Evolutionary conservation across 2,113 vertebrate genomes (phyloP).

Genomic region (Chaenocephalus aceratus): DNA sequence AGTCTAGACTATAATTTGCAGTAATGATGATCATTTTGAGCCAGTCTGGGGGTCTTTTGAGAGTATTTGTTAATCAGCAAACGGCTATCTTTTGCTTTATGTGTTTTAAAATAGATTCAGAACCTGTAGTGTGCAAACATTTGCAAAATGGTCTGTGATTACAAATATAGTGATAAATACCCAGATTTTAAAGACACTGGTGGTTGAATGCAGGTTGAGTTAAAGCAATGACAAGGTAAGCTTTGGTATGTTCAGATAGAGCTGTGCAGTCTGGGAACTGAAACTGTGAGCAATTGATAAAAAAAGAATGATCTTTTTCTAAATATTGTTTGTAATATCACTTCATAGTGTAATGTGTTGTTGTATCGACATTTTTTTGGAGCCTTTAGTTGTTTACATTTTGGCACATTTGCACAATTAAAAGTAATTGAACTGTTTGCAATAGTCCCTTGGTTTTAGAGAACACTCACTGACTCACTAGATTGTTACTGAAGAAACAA

Average conservation of each 20-base stretch:
- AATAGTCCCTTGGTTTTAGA: background rate
- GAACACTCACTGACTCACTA: background rate
- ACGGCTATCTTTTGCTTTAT: background rate
- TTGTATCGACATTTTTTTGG: background rate
- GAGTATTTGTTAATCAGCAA: conserved; percentile 7
- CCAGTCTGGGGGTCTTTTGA: background rate
- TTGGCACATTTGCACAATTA: background rate
- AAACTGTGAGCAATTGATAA: background rate
- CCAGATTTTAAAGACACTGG: background rate
- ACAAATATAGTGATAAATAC: background rate
- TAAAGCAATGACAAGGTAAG: background rate
- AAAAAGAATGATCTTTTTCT: background rate
- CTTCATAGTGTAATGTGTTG: background rate
- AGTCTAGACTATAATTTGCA: background rate
- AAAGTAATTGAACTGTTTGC: background rate
- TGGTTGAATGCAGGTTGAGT: background rate
- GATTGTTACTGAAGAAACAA: background rate
- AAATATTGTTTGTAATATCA: background rate
- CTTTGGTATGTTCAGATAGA: background rate
- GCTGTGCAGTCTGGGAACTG: background rate
- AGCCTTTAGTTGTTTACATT: background rate
- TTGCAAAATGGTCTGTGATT: background rate
- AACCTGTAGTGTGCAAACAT: background rate
- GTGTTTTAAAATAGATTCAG: background rate
- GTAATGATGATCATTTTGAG: background rate